These are phyloP conservation scores for Numenius phaeopus DNA, from an alignment of 2,797 vertebrate genomes.

Conservation along the genomic window DNA sequence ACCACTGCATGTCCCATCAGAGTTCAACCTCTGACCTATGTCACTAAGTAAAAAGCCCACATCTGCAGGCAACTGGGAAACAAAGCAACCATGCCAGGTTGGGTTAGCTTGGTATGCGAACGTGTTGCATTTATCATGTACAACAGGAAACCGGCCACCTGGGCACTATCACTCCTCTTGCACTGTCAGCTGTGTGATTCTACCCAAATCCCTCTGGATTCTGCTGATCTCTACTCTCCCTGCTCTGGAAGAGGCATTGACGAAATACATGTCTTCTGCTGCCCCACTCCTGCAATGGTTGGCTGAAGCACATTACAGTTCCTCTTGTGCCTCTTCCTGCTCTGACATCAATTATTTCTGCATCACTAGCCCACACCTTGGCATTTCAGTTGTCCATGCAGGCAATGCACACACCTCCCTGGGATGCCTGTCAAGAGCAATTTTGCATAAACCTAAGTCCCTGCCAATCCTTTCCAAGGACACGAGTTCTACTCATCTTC, in stretches of 20 bases:
- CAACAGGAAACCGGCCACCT: not conserved
- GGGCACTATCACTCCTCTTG: not conserved
- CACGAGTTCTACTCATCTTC: not conserved
- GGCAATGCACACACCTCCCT: not conserved
- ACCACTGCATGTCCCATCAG: not conserved
- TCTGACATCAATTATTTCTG: conserved; percentile 22
- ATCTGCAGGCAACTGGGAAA: not conserved
- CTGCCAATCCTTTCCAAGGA: conserved; percentile 47
- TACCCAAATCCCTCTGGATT: not conserved
- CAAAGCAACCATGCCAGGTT: not conserved
- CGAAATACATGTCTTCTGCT: not conserved
- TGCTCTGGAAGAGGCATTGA: not conserved
- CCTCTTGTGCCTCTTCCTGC: not conserved
- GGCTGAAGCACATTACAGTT: not conserved
- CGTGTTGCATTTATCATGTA: not conserved
- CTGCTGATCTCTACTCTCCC: not conserved
- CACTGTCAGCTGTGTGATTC: not conserved
- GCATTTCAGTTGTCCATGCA: not conserved
- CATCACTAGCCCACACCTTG: conserved; percentile 23
- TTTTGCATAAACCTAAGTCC: conserved; percentile 16
- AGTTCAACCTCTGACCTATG: not conserved
- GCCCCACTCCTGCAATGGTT: not conserved
- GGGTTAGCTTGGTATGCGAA: not conserved
- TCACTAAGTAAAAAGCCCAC: not conserved
- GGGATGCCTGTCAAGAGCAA: conserved; percentile 51